Evolutionary conservation across 2,888 invertebrate genomes (phyloP).

Genomic region (Orthosia cruda): DNA sequence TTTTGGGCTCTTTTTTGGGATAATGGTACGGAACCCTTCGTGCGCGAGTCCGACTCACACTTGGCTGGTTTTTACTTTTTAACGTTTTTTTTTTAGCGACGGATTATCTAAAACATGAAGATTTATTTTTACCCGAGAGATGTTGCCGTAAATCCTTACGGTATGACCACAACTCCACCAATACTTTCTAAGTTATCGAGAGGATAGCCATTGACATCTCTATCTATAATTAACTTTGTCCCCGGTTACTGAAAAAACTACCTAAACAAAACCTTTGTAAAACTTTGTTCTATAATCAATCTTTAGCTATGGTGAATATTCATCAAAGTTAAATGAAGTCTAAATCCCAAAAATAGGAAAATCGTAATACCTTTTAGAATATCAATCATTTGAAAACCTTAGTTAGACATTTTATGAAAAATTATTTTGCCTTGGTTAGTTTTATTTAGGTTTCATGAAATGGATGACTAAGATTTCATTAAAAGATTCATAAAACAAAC

Average conservation of each 20-base stretch:
- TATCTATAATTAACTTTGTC: conserved; percentile 44
- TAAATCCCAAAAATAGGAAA: neutral
- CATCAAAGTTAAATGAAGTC: no score
- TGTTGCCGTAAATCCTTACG: no score
- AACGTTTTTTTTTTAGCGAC: no score
- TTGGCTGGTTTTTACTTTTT: no score
- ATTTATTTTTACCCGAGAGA: no score
- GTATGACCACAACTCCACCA: conserved; percentile 28
- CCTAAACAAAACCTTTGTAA: conserved; percentile 6
- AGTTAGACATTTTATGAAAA: conserved; percentile 6
- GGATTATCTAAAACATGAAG: no score
- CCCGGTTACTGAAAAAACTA: conserved; percentile 24
- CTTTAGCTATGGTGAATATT: conserved; percentile 23
- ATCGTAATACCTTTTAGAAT: neutral
- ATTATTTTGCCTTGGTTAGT: neutral
- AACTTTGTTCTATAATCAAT: conserved; percentile 29
- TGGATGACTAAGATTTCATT: no score
- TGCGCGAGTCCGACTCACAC: no score
- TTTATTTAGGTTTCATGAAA: neutral
- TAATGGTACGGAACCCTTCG: no score
- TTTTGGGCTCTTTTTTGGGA: no score
- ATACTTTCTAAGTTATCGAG: conserved; percentile 54
- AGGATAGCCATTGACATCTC: conserved; percentile 45
- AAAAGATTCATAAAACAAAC: no score
- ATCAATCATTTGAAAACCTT: no score